These are phyloP conservation scores for Lepidocyrtoides sp. DNA, from an alignment of 2,888 invertebrate genomes.

Conservation along the genomic window DNA sequence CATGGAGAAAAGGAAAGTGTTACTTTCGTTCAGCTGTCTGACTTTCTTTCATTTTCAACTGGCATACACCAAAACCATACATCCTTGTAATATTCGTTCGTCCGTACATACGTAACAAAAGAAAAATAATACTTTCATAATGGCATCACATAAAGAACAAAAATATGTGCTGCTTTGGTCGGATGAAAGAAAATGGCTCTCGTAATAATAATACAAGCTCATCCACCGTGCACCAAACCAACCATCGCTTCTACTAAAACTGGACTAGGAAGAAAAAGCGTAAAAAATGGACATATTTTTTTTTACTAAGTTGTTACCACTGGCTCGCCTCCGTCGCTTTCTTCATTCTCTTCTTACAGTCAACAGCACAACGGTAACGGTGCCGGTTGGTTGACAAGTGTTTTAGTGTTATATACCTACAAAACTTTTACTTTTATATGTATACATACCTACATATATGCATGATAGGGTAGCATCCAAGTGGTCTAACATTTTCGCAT, in stretches of 20 bases:
- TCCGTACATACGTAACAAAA: not conserved
- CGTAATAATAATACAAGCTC: conserved; percentile 32
- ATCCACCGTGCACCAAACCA: not conserved
- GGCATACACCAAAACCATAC: not conserved
- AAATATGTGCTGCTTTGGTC: conserved; percentile 27
- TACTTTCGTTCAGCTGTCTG: conserved; percentile 23
- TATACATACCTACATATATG: not conserved
- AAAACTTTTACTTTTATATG: no score
- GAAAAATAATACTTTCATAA: not conserved
- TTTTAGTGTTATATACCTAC: no score
- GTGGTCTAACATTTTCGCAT: not conserved
- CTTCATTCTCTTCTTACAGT: not conserved
- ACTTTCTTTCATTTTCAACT: not conserved
- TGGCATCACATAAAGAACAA: conserved; percentile 11
- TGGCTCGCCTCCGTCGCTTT: no score
- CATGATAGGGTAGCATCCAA: not conserved
- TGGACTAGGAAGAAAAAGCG: not conserved
- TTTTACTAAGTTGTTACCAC: no score
- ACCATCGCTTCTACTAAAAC: not conserved
- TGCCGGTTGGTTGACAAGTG: conserved; percentile 66
- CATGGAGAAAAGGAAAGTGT: not conserved
- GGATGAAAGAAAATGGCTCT: not conserved
- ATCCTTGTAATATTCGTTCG: not conserved
- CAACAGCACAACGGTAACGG: no score
- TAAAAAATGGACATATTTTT: conserved; percentile 12